Conservation (phyloP, 2,113 vertebrate genomes). For the Ovis canadensis region DNA sequence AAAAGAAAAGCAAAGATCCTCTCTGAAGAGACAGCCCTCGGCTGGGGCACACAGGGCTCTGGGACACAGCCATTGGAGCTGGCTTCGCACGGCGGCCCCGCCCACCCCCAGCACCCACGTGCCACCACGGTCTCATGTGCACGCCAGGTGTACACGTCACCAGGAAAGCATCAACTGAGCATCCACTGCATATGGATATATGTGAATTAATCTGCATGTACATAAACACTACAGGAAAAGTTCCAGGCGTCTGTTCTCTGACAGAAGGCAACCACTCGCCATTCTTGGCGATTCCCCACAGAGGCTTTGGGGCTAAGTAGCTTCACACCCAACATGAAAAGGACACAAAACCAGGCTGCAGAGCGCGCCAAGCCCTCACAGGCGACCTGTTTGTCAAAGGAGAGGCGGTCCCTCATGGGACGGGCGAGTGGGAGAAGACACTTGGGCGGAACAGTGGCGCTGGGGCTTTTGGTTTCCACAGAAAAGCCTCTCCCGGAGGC, state of each 20-base stretch:
- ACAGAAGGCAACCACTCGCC: constrained; percentile 48
- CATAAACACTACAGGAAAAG: constrained; percentile 69
- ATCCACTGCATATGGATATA: constrained; percentile 69
- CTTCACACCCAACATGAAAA: neutral
- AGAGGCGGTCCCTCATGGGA: neutral
- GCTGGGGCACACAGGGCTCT: constrained; percentile 35
- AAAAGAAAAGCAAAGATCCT: constrained; percentile 3
- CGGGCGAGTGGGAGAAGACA: neutral
- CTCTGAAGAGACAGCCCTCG: constrained; percentile 37
- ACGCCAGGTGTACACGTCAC: constrained; percentile 47
- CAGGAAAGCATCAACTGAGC: constrained; percentile 66
- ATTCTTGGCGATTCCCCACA: neutral
- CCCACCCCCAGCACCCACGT: constrained; percentile 47
- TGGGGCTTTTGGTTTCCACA: neutral
- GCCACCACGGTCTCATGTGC: constrained; percentile 63
- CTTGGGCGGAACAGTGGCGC: neutral
- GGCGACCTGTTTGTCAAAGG: neutral
- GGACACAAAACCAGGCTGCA: constrained; percentile 9
- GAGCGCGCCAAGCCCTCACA: constrained; percentile 12
- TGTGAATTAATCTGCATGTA: constrained; percentile 73
- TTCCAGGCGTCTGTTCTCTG: constrained; percentile 77
- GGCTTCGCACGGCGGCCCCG: neutral
- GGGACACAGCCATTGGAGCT: neutral
- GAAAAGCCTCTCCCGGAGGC: neutral
- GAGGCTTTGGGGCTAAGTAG: neutral